These are phyloP conservation scores for Podilymbus podiceps DNA, from an alignment of 2,113 vertebrate species.

Conservation along the genomic window DNA sequence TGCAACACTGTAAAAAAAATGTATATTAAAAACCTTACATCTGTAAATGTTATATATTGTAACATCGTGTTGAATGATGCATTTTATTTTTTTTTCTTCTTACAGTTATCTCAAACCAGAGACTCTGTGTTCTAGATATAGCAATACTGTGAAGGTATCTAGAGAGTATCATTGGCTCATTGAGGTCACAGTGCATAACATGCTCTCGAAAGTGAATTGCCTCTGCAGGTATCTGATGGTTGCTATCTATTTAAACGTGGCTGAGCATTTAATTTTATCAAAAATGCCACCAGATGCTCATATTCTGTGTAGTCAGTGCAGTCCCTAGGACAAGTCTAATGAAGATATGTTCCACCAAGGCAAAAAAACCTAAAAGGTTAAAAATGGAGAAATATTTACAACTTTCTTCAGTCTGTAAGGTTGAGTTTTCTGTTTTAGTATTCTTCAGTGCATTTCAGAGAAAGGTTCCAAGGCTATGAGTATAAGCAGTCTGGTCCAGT, in stretches of 20 bases:
- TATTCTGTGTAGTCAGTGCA: slow-evolving; percentile 66
- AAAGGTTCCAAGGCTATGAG: slow-evolving; percentile 83
- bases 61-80: neutral
- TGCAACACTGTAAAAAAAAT: slow-evolving; percentile 10
- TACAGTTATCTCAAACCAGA: neutral
- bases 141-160: neutral
- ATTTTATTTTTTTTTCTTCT: neutral
- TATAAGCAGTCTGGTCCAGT: slow-evolving; percentile 81
- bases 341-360: slow-evolving; percentile 68
- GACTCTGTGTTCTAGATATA: neutral
- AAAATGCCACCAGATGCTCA: slow-evolving; percentile 67
- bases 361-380: slow-evolving; percentile 53
- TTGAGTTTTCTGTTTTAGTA: slow-evolving; percentile 41
- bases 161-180: neutral
- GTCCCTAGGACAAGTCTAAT: slow-evolving; percentile 59
- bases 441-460: slow-evolving; percentile 60
- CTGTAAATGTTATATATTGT: neutral
- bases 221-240: slow-evolving; percentile 68
- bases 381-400: slow-evolving; percentile 77
- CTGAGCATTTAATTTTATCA: slow-evolving; percentile 63
- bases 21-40: neutral
- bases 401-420: slow-evolving; percentile 44
- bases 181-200: neutral
- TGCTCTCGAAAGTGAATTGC: slow-evolving; percentile 22
- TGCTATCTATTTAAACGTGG: slow-evolving; percentile 75